Percentiles rank a stretch among this genome's conserved stretches.
Conservation (phyloP, 2,113 vertebrate genomes). For the Cyprinodon variegatus region DNA sequence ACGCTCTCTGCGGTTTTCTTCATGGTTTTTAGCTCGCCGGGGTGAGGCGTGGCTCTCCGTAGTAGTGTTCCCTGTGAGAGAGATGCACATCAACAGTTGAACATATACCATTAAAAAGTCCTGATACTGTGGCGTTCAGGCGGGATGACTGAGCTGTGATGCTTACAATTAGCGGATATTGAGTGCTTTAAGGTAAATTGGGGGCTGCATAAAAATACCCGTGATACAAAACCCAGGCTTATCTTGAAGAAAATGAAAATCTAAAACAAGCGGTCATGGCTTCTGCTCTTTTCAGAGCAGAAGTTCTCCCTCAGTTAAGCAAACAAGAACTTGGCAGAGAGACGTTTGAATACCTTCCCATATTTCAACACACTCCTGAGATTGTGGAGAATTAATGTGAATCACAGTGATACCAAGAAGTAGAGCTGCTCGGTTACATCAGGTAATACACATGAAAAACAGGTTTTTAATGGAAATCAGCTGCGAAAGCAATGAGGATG, state of each 20-base stretch:
- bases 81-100: background rate
- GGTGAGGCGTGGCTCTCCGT: constrained; percentile 94
- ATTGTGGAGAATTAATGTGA: too few species aligned
- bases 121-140: too few species aligned
- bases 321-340: too few species aligned
- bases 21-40: constrained; percentile 94
- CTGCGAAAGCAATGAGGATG: background rate
- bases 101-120: background rate
- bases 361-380: background rate
- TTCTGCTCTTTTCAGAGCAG: too few species aligned
- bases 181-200: too few species aligned
- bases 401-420: background rate
- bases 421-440: background rate
- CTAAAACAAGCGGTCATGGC: too few species aligned
- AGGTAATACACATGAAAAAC: background rate
- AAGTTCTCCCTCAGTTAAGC: too few species aligned
- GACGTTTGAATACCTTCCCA: background rate
- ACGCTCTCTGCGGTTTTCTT: constrained; percentile 96
- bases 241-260: too few species aligned
- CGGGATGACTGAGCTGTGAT: too few species aligned
- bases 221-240: too few species aligned
- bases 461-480: background rate
- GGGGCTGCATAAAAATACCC: too few species aligned
- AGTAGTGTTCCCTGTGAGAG: constrained; percentile 84
- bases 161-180: too few species aligned